Base-by-base conservation (phyloP, 1,140 invertebrate genomes). In the Telenomus remus region DNA sequence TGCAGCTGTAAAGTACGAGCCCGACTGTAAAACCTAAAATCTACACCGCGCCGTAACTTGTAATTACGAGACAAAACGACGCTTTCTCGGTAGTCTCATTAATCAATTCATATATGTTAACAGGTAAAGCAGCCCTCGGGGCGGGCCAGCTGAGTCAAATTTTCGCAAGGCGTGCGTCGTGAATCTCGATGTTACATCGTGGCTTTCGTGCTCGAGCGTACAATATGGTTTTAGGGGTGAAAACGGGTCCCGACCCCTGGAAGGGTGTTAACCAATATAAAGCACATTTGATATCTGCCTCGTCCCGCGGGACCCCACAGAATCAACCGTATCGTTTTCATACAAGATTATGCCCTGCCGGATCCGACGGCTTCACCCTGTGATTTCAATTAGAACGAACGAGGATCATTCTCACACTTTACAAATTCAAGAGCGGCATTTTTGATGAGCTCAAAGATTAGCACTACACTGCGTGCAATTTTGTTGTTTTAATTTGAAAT, bases 251-350 rank as follows among this genome's bases (percentile, higher is more conserved):
- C 70, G 63, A 78, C 61, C 73, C 78, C 73, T 70, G 49, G 51
- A 79, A 84, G 85, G 82, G 85, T 84, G 83, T 78, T 81, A 85
- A 85, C 79, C 75, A 81, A 86, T 86, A 85, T 85, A 85, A 81
- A 83, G 79, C 73, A 81, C 76, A 82, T 83, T 84, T 80, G 79
- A 83, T 81, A 80, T 73, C 76, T 54, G 57, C 68, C 19, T 57
- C 69, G 69, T 64, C 75, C 16, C 51, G 46, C 53, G 74, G 79
- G 76, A 82, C 81, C 82, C 84, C 80, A 82, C 78, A 82, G 81
- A 83, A 86, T 79, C 82, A 84, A 85, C 82, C 80, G 80, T 86
- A 87, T 87, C 84, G 82, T 85, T 88, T 87, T 88, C 84, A 85
- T 85, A 81, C 82, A 79, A 84, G 82, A 85, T 86, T 87, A 84